Evolutionary conservation across 2,797 vertebrate genomes (phyloP).

Genomic region (Enteromius trimaculatus): DNA sequence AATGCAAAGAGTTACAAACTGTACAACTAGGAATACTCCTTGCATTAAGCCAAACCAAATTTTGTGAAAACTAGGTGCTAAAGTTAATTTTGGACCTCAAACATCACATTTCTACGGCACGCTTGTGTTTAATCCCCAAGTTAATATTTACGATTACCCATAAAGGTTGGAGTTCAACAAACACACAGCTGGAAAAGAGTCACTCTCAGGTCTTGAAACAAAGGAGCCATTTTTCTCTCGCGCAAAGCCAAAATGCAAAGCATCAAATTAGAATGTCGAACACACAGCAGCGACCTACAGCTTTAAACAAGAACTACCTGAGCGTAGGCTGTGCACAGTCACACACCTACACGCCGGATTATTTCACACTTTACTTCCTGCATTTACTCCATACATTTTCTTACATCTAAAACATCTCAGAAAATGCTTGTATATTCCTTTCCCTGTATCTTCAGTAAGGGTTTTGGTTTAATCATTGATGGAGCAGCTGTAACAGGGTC

Average conservation of each 20-base stretch:
- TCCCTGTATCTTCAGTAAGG: conserved; percentile 14
- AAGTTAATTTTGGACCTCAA: background rate
- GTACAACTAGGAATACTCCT: background rate
- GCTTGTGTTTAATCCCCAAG: background rate
- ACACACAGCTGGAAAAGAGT: conserved; percentile 4
- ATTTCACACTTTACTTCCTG: background rate
- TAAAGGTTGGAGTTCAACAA: conserved; percentile 18
- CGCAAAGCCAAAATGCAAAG: conserved; percentile 49
- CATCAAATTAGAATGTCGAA: conserved; percentile 25
- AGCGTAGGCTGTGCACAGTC: background rate
- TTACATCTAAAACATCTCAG: background rate
- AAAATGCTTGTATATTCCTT: background rate
- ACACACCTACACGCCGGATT: background rate
- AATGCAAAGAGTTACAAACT: background rate
- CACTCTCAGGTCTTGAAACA: conserved; percentile 23
- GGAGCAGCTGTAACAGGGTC: conserved; percentile 26
- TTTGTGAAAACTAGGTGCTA: background rate
- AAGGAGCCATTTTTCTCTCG: conserved; percentile 42
- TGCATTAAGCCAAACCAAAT: background rate
- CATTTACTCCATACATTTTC: background rate
- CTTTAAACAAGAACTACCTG: background rate
- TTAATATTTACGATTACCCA: conserved; percentile 32
- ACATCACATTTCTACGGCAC: background rate
- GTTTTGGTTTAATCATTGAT: conserved; percentile 56
- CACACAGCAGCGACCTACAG: background rate